Conservation (phyloP, 2,797 vertebrate genomes). For the Coilia nasus region DNA sequence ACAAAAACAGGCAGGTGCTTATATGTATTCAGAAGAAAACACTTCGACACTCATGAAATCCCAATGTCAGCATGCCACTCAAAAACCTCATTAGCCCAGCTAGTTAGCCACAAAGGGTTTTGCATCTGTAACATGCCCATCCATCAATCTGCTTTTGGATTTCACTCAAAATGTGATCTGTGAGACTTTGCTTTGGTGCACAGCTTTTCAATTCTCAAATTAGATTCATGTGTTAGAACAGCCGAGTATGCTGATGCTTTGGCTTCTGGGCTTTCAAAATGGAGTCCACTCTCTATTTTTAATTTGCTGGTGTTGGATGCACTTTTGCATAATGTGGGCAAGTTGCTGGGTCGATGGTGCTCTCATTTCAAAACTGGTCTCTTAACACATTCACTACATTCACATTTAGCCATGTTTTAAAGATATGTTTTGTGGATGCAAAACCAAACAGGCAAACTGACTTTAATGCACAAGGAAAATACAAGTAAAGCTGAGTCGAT, state of each 20-base stretch:
- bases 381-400: not conserved
- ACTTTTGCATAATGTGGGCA: conserved; percentile 5
- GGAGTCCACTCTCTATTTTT: conserved; percentile 4
- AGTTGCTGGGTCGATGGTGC: conserved; percentile 15
- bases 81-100: conserved; percentile 1
- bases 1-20: not conserved
- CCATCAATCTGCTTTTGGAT: conserved; percentile 3
- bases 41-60: conserved; percentile 2
- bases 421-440: not conserved
- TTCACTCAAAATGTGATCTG: not conserved
- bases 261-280: conserved; percentile 22
- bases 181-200: not conserved
- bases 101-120: not conserved
- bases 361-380: conserved; percentile 16
- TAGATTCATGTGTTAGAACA: conserved; percentile 20
- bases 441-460: not conserved
- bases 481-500: not conserved
- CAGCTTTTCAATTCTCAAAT: conserved; percentile 14
- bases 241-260: conserved; percentile 23
- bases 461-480: not conserved
- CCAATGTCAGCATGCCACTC: conserved; percentile 18
- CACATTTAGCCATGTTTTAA: not conserved
- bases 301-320: not conserved
- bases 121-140: conserved; percentile 22
- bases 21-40: conserved; percentile 22